phyloP scores from a whole-genome alignment of 2,888 invertebrate genomes.

The Eupithecia subfuscata region DNA sequence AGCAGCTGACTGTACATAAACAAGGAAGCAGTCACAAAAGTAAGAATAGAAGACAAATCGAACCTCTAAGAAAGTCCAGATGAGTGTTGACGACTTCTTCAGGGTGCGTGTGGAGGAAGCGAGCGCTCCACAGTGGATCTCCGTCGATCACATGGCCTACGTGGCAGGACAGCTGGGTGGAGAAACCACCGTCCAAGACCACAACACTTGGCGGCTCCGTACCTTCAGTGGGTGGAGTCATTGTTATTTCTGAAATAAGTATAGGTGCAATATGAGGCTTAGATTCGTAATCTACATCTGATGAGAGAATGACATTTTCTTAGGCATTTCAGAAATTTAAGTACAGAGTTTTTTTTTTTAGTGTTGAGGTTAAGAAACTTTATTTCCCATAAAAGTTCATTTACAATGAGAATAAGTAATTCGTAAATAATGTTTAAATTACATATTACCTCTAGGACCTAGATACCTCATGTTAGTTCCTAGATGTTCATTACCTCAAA shows the following conservation, averaged over 20 bases:
- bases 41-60: background rate
- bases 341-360: too few relatives aligned
- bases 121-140: constrained; percentile 95
- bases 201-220: constrained; percentile 72
- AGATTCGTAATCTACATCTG: background rate
- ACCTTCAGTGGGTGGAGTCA: constrained; percentile 70
- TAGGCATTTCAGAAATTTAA: background rate
- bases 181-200: constrained; percentile 90
- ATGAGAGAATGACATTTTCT: background rate
- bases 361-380: too few relatives aligned
- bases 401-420: too few relatives aligned
- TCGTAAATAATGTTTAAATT: too few relatives aligned
- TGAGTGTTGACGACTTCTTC: constrained; percentile 92
- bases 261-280: background rate
- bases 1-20: too few relatives aligned
- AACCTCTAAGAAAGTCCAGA: constrained; percentile 91
- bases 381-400: too few relatives aligned
- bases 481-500: too few relatives aligned
- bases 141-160: constrained; percentile 90
- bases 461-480: too few relatives aligned
- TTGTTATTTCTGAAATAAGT: constrained; percentile 35
- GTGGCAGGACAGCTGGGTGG: constrained; percentile 90
- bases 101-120: constrained; percentile 91
- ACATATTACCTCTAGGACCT: too few relatives aligned
- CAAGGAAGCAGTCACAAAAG: background rate